Conservation (phyloP, 2,888 invertebrate genomes). For the Punctoribates punctum region DNA sequence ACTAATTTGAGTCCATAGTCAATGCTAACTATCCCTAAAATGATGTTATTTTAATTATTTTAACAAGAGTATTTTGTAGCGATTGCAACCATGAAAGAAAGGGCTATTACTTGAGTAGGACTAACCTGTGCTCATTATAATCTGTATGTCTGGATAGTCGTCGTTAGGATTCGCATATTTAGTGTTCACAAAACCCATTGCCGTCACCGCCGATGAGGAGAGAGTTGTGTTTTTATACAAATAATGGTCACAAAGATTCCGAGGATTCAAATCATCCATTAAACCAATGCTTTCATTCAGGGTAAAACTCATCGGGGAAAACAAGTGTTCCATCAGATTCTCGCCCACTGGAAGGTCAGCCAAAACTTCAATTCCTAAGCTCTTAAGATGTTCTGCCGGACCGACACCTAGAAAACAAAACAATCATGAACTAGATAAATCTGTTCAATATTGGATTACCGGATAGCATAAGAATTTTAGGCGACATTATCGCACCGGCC, state of each 20-base stretch:
- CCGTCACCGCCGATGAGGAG: constrained; percentile 81
- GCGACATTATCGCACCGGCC: constrained; percentile 51
- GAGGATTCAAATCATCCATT: constrained; percentile 42
- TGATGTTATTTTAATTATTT: no score
- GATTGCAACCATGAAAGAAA: no score
- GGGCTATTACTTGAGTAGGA: no score
- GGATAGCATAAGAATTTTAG: constrained; percentile 50
- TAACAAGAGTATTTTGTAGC: no score
- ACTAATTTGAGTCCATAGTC: constrained; percentile 62
- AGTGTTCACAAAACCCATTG: constrained; percentile 81
- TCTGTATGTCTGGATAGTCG: constrained; percentile 89
- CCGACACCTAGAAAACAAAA: no score
- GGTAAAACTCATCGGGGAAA: no score
- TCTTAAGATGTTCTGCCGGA: constrained; percentile 52
- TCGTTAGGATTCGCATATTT: constrained; percentile 73
- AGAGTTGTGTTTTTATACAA: no score
- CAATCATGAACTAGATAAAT: no score
- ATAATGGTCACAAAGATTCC: constrained; percentile 59
- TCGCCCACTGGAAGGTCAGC: constrained; percentile 58
- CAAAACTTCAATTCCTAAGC: constrained; percentile 55
- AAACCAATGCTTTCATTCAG: no score
- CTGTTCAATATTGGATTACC: no score
- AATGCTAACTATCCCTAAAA: background rate
- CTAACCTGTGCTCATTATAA: no score
- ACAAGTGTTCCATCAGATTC: constrained; percentile 58